These are phyloP conservation scores for Tenthredo distinguenda DNA, from an alignment of 2,888 invertebrate genomes.

Conservation along the genomic window DNA sequence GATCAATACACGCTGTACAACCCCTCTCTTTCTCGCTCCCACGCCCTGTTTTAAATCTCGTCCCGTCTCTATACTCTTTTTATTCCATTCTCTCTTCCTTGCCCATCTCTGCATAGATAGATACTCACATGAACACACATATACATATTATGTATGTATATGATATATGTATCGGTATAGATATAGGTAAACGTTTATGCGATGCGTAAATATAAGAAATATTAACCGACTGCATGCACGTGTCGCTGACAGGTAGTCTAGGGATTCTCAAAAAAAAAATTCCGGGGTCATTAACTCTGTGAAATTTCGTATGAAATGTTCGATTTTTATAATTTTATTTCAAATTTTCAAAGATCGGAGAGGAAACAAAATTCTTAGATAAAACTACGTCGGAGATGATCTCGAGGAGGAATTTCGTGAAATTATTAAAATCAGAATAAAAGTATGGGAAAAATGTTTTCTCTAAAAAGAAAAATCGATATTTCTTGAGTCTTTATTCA, in stretches of 20 bases:
- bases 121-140: neutral
- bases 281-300: no score
- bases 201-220: constrained; percentile 2
- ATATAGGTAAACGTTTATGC: neutral
- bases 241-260: neutral
- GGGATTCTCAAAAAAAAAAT: neutral
- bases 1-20: constrained; percentile 74
- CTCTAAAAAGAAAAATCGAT: no score
- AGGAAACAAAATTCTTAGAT: no score
- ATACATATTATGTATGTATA: neutral
- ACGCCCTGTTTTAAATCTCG: constrained; percentile 57
- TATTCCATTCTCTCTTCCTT: neutral
- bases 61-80: constrained; percentile 47
- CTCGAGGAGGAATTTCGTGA: no score
- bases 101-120: neutral
- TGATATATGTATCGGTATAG: neutral
- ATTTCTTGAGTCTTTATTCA: no score
- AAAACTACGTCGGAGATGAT: no score
- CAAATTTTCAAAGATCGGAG: no score
- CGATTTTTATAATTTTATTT: no score
- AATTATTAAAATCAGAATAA: no score
- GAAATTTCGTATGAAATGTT: no score
- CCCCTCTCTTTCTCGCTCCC: constrained; percentile 65
- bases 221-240: neutral
- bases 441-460: no score